Evolutionary conservation across 1,140 invertebrate genomes (phyloP), one percentile per base, ranked within the genome.

Genomic region (Polyergus mexicanus): DNA sequence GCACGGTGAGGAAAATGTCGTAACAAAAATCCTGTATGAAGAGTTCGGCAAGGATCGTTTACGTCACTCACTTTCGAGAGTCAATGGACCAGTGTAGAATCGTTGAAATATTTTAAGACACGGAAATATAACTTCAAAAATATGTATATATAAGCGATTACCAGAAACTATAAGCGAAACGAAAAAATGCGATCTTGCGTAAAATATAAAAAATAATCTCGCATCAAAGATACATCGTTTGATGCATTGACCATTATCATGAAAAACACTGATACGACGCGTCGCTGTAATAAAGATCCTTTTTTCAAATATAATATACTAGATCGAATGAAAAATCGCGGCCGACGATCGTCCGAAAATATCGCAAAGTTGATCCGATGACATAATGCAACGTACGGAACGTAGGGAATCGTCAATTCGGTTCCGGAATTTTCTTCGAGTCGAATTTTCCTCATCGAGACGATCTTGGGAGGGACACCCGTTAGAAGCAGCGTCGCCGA

Each of bases 401-500:
- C 22, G n/a, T n/a, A 5, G 4, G 22, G 16, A 22, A 38, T 38
- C 35, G 77, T 56, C n/a, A n/a, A n/a, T n/a, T 69, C 32, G 22
- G n/a, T 35, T 25, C 38, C 38, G 28, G 8, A 83, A 58, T 51
- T 63, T n/a, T 51, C 44, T 10, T 16, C 41, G 16, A 35, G 41
- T 32, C 28, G 11, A 28, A 44, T 83, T 25, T 83, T 54, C 41
- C 10, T 51, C 44, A 13, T 3, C 2, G 47, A 63, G 56, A 69
- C 54, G 22, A 28, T 58, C 56, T 32, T 56, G 76, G n/a, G 25
- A 47, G 72, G 60, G 47, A 85, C 76, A 83, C 84, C 87, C 75
- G 88, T 75, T 87, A 87, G 85, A 84, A n/a, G 71, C 51, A 41
- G 13, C 58, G 69, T 88, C 63, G 62, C 28, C 28, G 75, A 60